These are phyloP conservation scores for Henricia sp. DNA, from an alignment of 53 echinoderm and acorn worm genomes.

Conservation along the genomic window DNA sequence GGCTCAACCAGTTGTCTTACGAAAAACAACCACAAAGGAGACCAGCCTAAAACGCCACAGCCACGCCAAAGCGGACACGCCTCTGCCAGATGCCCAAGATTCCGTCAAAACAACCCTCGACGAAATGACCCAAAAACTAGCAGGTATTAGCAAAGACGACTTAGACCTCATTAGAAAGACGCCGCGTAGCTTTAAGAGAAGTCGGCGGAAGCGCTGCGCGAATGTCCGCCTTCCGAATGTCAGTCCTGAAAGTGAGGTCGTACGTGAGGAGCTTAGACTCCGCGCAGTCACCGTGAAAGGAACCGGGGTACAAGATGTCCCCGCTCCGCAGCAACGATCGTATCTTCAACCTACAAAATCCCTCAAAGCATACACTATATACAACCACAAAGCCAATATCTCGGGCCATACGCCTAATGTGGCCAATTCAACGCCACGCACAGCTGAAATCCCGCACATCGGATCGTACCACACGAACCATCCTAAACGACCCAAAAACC, in stretches of 20 bases:
- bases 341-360: slow-evolving; percentile 53
- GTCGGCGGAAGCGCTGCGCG: slow-evolving; percentile 35
- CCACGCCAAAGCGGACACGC: slow-evolving; percentile 40
- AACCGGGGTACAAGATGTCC: slow-evolving; percentile 28
- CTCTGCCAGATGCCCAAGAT: slow-evolving; percentile 29
- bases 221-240: slow-evolving; percentile 22
- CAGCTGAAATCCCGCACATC: slow-evolving; percentile 58
- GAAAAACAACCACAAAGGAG: slow-evolving; percentile 23
- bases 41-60: slow-evolving; percentile 10
- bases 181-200: slow-evolving; percentile 35
- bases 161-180: slow-evolving; percentile 54
- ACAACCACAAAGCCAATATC: slow-evolving; percentile 47
- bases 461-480: slow-evolving; percentile 57
- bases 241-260: slow-evolving; percentile 57
- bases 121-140: slow-evolving; percentile 88
- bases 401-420: slow-evolving; percentile 2
- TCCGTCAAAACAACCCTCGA: slow-evolving; percentile 74
- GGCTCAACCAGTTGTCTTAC: background rate
- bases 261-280: slow-evolving; percentile 67
- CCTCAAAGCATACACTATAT: slow-evolving; percentile 60
- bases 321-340: background rate
- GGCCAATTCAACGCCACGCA: background rate
- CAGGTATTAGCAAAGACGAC: slow-evolving; percentile 86
- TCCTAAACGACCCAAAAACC: slow-evolving; percentile 32
- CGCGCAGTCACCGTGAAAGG: slow-evolving; percentile 51